Evolutionary conservation across 1,140 invertebrate genomes (phyloP).

Genomic region (Aphelenchoides besseyi): DNA sequence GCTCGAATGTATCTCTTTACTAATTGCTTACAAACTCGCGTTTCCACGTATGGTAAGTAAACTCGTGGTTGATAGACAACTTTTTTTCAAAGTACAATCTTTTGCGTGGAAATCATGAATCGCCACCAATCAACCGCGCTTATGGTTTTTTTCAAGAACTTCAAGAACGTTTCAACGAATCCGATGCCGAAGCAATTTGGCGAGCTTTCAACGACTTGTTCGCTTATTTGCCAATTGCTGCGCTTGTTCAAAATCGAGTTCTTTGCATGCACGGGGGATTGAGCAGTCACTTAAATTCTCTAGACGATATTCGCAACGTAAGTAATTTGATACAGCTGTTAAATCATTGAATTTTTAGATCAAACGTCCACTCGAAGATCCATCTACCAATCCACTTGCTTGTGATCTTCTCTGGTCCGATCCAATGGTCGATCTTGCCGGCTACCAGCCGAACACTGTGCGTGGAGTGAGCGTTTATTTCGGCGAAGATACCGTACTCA

Average conservation of each 20-base stretch:
- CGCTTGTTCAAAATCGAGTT: constrained; percentile 73
- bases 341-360: constrained; percentile 65
- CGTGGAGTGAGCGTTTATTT: constrained; percentile 40
- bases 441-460: constrained; percentile 56
- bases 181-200: constrained; percentile 63
- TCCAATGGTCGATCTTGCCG: constrained; percentile 61
- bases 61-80: constrained; percentile 47
- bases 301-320: constrained; percentile 60
- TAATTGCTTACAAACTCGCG: constrained; percentile 67
- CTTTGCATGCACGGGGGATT: constrained; percentile 73
- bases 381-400: constrained; percentile 16
- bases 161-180: constrained; percentile 65
- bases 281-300: constrained; percentile 72
- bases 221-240: constrained; percentile 67
- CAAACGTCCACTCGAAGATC: constrained; percentile 28
- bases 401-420: constrained; percentile 67
- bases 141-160: constrained; percentile 66
- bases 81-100: constrained; percentile 64
- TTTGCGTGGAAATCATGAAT: constrained; percentile 71
- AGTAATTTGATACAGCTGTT: constrained; percentile 67
- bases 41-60: constrained; percentile 71
- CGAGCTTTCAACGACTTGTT: constrained; percentile 67
- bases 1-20: constrained; percentile 68
- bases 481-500: constrained; percentile 38
- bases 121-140: constrained; percentile 68